A percentile compares a stretch with the other conserved stretches of the same genome.
Evolutionary conservation across 2,113 vertebrate genomes (phyloP).

Genomic region (Microcebus jonahi): DNA sequence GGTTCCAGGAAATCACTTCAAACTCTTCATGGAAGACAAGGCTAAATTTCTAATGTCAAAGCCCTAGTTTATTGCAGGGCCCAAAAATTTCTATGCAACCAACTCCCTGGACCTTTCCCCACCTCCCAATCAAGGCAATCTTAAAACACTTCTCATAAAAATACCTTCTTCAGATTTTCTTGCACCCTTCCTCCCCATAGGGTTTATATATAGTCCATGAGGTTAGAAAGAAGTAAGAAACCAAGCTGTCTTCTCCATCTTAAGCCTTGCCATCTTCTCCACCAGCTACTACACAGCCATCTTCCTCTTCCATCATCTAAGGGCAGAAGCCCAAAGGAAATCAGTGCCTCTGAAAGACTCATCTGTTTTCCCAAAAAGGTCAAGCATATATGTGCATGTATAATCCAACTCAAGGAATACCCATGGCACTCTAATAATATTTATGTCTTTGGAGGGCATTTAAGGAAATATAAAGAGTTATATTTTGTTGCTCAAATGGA

Average conservation of each 20-base stretch:
- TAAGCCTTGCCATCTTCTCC: background rate
- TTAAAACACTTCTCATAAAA: background rate
- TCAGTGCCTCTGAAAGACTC: background rate
- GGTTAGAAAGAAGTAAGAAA: background rate
- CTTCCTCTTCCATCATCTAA: background rate
- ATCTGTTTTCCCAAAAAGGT: background rate
- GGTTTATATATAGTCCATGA: background rate
- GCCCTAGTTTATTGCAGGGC: background rate
- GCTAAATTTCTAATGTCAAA: background rate
- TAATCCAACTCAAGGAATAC: background rate
- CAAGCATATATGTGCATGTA: background rate
- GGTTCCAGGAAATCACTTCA: background rate
- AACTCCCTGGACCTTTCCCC: background rate
- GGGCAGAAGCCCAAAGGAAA: background rate
- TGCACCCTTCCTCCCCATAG: background rate
- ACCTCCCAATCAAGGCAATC: background rate
- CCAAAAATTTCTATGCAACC: background rate
- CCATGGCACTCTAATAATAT: background rate
- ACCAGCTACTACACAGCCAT: background rate
- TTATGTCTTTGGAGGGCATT: background rate
- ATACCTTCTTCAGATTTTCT: background rate
- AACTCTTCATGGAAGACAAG: background rate
- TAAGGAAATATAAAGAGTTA: constrained; percentile 12
- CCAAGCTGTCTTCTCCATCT: background rate
- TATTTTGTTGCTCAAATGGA: background rate